A percentile compares a stretch with the other conserved stretches of the same genome.
phyloP scores from a whole-genome alignment of 2,797 vertebrate genomes.

The Oreochromis grahami region DNA sequence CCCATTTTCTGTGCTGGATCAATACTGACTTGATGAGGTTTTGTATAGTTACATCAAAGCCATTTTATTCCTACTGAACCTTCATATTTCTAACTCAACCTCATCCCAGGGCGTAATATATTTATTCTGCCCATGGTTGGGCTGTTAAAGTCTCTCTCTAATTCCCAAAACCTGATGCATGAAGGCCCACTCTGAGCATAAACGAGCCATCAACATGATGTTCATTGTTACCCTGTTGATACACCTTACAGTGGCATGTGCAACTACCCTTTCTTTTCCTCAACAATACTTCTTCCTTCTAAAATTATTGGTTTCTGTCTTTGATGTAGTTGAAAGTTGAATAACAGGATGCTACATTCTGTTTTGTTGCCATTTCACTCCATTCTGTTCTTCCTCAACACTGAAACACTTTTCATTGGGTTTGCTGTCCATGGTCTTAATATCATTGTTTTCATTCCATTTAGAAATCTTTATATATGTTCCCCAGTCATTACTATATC shows the following conservation, averaged over 20 bases:
- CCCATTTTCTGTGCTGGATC: neutral
- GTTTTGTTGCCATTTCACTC: neutral
- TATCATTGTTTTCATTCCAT: neutral
- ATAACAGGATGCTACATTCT: neutral
- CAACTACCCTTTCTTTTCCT: neutral
- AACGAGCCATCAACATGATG: neutral
- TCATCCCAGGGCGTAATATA: neutral
- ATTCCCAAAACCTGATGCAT: neutral
- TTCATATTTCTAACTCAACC: neutral
- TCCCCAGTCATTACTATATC: neutral
- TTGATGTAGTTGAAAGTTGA: neutral
- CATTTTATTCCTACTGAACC: neutral
- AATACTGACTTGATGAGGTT: neutral
- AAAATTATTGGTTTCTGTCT: fast-evolving
- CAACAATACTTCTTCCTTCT: neutral
- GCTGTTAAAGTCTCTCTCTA: neutral
- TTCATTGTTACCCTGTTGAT: neutral
- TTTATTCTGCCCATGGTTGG: neutral
- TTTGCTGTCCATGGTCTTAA: neutral
- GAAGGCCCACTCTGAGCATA: neutral
- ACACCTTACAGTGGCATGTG: neutral
- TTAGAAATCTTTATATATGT: neutral
- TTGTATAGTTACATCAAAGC: neutral
- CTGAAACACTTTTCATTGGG: neutral
- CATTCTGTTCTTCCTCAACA: neutral